Evolutionary conservation across 2,888 invertebrate species (phyloP).

Genomic region (Minunthozetes semirufus): DNA sequence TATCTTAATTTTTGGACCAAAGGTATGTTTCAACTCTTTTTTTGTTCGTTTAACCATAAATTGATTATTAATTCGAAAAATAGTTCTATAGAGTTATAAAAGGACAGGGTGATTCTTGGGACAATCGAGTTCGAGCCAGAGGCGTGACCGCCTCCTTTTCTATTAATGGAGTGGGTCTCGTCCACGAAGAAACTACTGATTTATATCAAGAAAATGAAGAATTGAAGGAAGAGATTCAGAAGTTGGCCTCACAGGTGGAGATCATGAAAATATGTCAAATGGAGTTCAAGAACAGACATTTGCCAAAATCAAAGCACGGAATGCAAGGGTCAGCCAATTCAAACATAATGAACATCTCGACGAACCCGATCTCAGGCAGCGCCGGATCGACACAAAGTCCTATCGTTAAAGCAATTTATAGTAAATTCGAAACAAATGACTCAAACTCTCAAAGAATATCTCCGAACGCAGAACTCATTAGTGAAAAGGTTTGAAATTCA

Average conservation of each 20-base stretch:
- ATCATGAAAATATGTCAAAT: conserved; percentile 90
- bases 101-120: conserved; percentile 84
- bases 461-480: conserved; percentile 44
- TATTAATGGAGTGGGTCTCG: conserved; percentile 73
- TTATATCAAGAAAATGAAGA: conserved; percentile 84
- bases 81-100: conserved; percentile 66
- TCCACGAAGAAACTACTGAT: conserved; percentile 70
- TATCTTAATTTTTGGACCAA: conserved; percentile 73
- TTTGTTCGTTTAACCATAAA: too few relatives aligned
- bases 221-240: conserved; percentile 83
- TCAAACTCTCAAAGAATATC: conserved; percentile 44
- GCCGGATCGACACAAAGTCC: conserved; percentile 42
- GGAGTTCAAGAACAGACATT: conserved; percentile 83
- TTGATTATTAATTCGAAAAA: too few relatives aligned
- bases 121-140: conserved; percentile 70
- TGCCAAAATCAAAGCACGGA: conserved; percentile 47
- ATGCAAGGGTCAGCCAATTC: background rate
- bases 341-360: conserved; percentile 31
- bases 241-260: conserved; percentile 81
- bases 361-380: conserved; percentile 31
- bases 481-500: conserved; percentile 44
- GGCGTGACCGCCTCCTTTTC: conserved; percentile 79
- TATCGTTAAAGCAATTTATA: conserved; percentile 44
- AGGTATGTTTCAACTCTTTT: too few relatives aligned
- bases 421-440: conserved; percentile 44